These are phyloP conservation scores for Cataglyphis altisquamis DNA, from an alignment of 2,888 invertebrate species.

Conservation along the genomic window DNA sequence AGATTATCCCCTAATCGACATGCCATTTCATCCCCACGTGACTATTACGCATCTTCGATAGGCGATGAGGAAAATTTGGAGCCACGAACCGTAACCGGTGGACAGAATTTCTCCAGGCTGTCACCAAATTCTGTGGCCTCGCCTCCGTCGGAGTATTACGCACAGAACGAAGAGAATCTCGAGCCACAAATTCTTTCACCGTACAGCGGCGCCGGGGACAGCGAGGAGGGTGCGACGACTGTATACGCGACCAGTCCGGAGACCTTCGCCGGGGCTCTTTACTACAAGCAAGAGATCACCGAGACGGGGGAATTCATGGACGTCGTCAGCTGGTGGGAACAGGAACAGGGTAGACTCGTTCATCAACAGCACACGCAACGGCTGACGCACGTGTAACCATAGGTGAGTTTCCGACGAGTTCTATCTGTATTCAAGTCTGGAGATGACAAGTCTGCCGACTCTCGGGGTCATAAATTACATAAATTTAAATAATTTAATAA, in stretches of 20 bases:
- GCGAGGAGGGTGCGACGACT: slow-evolving; percentile 82
- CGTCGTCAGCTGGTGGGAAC: slow-evolving; percentile 86
- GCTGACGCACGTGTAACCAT: slow-evolving; percentile 83
- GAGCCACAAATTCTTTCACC: slow-evolving; percentile 81
- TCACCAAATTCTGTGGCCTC: slow-evolving; percentile 81
- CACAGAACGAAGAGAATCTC: slow-evolving; percentile 80
- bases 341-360: slow-evolving; percentile 83
- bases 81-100: slow-evolving; percentile 71
- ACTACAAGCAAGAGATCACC: slow-evolving; percentile 83
- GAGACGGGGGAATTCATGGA: slow-evolving; percentile 84
- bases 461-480: slow-evolving; percentile 9
- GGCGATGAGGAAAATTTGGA: slow-evolving; percentile 85
- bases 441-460: neutral
- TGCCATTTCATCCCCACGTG: slow-evolving; percentile 74
- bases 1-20: slow-evolving; percentile 82
- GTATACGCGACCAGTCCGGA: slow-evolving; percentile 82
- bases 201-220: slow-evolving; percentile 81
- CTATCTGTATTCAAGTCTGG: neutral
- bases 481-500: neutral
- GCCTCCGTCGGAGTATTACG: slow-evolving; percentile 79
- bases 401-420: slow-evolving; percentile 63
- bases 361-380: slow-evolving; percentile 83
- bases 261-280: slow-evolving; percentile 82
- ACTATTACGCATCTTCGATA: slow-evolving; percentile 79
- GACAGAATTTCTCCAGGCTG: slow-evolving; percentile 74